phyloP scores from a whole-genome alignment of 2,888 invertebrate species.

The Gonocerus acuteangulatus region DNA sequence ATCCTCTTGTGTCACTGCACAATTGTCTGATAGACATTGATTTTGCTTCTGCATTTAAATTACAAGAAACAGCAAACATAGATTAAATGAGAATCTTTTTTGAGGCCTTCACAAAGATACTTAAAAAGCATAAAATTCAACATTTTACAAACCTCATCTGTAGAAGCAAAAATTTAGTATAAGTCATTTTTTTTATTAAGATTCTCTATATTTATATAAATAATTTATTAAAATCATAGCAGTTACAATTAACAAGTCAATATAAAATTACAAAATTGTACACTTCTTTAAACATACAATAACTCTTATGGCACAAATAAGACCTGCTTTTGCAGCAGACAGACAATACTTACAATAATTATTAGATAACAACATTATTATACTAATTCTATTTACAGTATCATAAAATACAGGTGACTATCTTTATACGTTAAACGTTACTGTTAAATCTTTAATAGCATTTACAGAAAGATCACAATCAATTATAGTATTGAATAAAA shows the following conservation, averaged over 20 bases:
- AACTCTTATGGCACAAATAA: background rate
- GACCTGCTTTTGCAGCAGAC: background rate
- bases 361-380: background rate
- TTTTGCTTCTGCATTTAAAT: no score
- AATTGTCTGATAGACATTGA: no score
- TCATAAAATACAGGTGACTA: background rate
- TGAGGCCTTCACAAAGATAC: no score
- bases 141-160: no score
- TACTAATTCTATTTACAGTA: background rate
- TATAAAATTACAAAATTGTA: slow-evolving; percentile 1
- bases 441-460: background rate
- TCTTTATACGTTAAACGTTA: background rate
- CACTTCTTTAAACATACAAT: background rate
- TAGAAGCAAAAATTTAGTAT: no score
- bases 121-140: no score
- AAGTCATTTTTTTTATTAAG: background rate
- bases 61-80: no score
- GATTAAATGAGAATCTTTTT: no score
- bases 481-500: background rate
- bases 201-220: background rate
- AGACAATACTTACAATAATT: background rate
- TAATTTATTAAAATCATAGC: background rate
- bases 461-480: background rate
- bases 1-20: no score
- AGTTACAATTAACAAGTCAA: background rate